Evolutionary conservation across 1,140 invertebrate species (phyloP).

Genomic region (Neuroterus valhalla): DNA sequence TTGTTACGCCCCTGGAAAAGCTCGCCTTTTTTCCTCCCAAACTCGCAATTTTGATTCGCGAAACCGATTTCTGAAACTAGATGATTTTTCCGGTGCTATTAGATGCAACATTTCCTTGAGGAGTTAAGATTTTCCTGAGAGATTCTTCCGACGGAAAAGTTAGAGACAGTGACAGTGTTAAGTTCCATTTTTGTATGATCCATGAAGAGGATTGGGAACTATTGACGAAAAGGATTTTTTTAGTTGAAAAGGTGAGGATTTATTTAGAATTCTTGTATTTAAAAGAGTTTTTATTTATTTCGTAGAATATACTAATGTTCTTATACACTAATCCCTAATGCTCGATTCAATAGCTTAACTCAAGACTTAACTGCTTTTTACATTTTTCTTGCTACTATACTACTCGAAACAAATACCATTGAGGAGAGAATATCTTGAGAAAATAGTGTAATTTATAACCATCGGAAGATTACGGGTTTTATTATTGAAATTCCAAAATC

Average conservation of each 20-base stretch:
- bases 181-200: neutral
- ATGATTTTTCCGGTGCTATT: neutral
- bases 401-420: too few species aligned
- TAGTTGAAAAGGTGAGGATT: neutral
- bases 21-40: constrained; percentile 19
- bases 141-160: constrained; percentile 7
- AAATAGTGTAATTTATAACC: too few species aligned
- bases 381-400: too few species aligned
- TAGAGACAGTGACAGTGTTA: neutral
- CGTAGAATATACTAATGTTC: neutral
- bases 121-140: neutral
- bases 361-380: too few species aligned
- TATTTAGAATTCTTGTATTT: too few species aligned
- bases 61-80: constrained; percentile 45
- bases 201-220: constrained; percentile 18
- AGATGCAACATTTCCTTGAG: neutral
- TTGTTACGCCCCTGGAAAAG: constrained; percentile 3
- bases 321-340: too few species aligned
- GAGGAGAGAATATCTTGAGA: too few species aligned
- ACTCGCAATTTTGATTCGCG: neutral
- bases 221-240: neutral
- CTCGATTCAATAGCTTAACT: too few species aligned
- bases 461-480: too few species aligned
- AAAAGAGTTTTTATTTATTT: neutral
- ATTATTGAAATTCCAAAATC: too few species aligned